phyloP scores from a whole-genome alignment of 1,140 invertebrate species.

The Drosophila takahashii region DNA sequence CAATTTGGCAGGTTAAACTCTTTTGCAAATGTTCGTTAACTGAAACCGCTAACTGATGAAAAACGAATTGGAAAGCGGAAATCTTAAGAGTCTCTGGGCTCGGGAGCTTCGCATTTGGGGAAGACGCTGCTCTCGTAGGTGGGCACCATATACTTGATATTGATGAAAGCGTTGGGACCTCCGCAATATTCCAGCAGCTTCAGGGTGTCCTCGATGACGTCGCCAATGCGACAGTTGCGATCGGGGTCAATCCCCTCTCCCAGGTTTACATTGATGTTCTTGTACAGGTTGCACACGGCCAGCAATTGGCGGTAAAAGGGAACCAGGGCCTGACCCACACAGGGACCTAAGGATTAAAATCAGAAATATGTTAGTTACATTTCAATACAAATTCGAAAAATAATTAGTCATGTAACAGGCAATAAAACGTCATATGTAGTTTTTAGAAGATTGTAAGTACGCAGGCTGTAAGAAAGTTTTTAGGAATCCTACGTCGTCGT shows the following conservation, averaged over 20 bases:
- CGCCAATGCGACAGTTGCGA: constrained; percentile 93
- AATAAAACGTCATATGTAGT: too few species aligned
- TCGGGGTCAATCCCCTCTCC: constrained; percentile 92
- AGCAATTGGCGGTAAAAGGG: constrained; percentile 97
- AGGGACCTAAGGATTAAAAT: constrained; percentile 59
- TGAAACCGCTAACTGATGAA: constrained; percentile 1
- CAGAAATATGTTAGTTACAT: not conserved
- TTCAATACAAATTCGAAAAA: too few species aligned
- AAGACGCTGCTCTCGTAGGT: constrained; percentile 97
- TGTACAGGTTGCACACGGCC: constrained; percentile 95
- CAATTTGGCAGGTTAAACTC: not conserved
- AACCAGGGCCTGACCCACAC: constrained; percentile 93
- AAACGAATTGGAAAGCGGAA: not conserved
- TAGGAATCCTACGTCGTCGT: not conserved
- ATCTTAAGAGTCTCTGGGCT: constrained; percentile 85
- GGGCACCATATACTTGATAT: constrained; percentile 98
- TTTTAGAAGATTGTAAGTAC: too few species aligned
- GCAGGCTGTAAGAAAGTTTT: not conserved
- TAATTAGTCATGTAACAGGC: too few species aligned
- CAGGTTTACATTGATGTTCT: constrained; percentile 92
- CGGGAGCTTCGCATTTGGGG: constrained; percentile 56
- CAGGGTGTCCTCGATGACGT: constrained; percentile 96
- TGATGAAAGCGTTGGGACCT: constrained; percentile 97
- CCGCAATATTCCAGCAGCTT: constrained; percentile 95
- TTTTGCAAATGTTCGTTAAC: not conserved